Evolutionary conservation across 2,797 vertebrate species (phyloP), one percentile per base, ranked within the genome.

Genomic region (Natrix natrix): DNA sequence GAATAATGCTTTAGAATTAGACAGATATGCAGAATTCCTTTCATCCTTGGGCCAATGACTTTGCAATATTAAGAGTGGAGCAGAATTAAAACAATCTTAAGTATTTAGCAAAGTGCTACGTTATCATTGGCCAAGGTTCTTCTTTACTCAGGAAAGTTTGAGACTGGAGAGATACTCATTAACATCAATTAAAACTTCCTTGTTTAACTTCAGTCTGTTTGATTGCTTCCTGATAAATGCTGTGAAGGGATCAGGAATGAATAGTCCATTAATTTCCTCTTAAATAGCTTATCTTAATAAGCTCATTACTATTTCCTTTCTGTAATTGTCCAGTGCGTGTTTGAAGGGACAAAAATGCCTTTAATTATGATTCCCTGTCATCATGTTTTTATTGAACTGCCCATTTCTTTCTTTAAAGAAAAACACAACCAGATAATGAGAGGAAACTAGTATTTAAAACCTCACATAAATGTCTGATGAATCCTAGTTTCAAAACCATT

Each of bases 201-300:
- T 91, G 61, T 91, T 87, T 87, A 91, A 52, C 17, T 87, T 91
- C 17, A 63, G 48, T 26, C 74, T 60, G 90, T 55, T 63, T 91
- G 55, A 87, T 66, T 87, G 28, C 91, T 87, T 91, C 83, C 91
- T 74, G 83, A 55, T 57, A 37, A 91, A n/a, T 16, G 43, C 28
- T 54, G 28, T 20, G 61, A 63, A 37, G 24, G 86, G 12, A 74
- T 56, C 26, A 74, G 24, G 14, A 28, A 87, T 11, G n/a, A 91
- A 56, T 88, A 43, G 54, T 37, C 48, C 43, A 20, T 92, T 88
- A 88, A 88, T 88, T 92, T 63, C 28, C 17, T 55, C 54, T 74
- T 92, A 14, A 92, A 69, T 88, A 55, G 48, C 87, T 32, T 92
- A 54, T 57, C 14, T 87, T 69, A 55, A 88, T 69, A 43, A 43